Percentiles rank a stretch among this genome's conserved stretches.
These are phyloP conservation scores for Sebastes miniatus DNA, from an alignment of 2,797 vertebrate genomes.

Conservation along the genomic window DNA sequence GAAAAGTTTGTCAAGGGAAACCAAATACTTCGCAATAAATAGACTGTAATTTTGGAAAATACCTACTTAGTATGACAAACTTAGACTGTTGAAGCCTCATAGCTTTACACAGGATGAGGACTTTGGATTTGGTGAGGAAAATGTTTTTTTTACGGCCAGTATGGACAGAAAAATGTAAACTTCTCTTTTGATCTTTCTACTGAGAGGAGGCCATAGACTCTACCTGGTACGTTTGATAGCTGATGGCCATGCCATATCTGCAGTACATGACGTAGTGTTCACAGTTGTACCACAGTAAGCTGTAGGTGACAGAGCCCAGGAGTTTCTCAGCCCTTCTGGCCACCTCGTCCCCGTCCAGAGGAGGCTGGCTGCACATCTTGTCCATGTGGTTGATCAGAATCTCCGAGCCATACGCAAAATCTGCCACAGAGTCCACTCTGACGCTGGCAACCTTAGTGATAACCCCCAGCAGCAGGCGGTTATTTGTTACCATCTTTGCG, in stretches of 20 bases:
- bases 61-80: not conserved
- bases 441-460: constrained; percentile 89
- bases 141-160: not conserved
- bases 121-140: not conserved
- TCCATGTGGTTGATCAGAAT: constrained; percentile 94
- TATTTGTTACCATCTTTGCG: constrained; percentile 90
- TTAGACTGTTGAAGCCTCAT: not conserved
- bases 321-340: constrained; percentile 89
- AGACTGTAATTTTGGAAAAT: not conserved
- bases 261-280: constrained; percentile 98
- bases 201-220: not conserved
- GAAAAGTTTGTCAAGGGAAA: not conserved
- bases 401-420: constrained; percentile 92
- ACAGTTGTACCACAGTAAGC: constrained; percentile 98
- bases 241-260: constrained; percentile 90
- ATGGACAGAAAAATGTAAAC: not conserved
- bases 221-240: constrained; percentile 97
- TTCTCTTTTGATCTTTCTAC: not conserved
- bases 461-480: constrained; percentile 90
- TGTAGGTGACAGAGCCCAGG: constrained; percentile 88
- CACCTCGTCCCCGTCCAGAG: constrained; percentile 88
- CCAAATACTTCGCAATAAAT: not conserved
- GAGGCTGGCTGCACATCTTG: constrained; percentile 79
- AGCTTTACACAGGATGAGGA: not conserved
- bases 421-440: constrained; percentile 90